Evolutionary conservation across 2,113 vertebrate genomes (phyloP).

Genomic region (Grantiella picta): DNA sequence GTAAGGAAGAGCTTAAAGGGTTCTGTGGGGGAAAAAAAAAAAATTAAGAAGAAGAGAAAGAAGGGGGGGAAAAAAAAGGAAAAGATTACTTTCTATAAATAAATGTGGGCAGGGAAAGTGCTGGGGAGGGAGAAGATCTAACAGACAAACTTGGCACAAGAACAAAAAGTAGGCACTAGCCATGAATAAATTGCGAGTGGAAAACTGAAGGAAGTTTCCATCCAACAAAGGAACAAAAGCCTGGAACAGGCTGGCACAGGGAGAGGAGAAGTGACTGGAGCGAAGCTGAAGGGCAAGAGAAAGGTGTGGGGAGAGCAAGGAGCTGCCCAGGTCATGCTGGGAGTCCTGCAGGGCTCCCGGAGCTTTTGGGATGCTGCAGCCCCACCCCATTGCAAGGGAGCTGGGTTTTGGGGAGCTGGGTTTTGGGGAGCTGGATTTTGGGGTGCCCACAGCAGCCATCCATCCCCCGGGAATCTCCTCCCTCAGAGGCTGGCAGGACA

Average conservation of each 20-base stretch:
- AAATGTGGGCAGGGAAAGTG: background rate
- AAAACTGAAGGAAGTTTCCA: slow-evolving; percentile 23
- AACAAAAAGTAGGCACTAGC: slow-evolving; percentile 4
- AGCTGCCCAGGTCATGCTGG: background rate
- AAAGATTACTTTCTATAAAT: slow-evolving; percentile 31
- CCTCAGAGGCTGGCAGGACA: accelerated
- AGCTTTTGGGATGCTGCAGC: accelerated
- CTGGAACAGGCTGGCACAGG: background rate
- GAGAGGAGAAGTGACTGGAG: background rate
- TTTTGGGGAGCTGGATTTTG: too few species aligned
- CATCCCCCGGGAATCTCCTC: background rate
- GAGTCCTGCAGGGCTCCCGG: background rate
- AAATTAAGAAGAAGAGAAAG: too few species aligned
- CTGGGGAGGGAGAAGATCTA: slow-evolving; percentile 36
- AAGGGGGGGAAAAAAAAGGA: accelerated
- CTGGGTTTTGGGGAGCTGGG: accelerated
- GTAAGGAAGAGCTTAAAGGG: background rate
- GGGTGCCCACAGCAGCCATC: background rate
- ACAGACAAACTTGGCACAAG: slow-evolving; percentile 43
- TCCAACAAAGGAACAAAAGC: background rate
- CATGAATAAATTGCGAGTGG: slow-evolving; percentile 30
- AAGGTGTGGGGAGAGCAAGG: background rate
- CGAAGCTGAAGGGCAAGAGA: background rate
- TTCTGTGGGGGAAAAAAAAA: background rate
- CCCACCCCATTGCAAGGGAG: background rate